phyloP scores from a whole-genome alignment of 2,888 invertebrate genomes.

The Stramonita haemastoma region DNA sequence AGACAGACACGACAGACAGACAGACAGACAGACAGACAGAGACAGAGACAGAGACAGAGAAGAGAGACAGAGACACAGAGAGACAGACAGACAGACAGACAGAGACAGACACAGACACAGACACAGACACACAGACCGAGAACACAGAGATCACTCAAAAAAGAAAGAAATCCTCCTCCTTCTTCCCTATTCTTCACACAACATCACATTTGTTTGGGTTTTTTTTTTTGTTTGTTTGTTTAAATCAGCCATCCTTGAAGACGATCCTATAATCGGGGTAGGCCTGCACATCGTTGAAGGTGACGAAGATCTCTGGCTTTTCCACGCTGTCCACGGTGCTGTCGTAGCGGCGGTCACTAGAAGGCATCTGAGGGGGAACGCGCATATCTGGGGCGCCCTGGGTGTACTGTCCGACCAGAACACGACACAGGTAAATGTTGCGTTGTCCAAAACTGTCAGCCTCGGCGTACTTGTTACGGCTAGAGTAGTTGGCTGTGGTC shows the following conservation, averaged over 20 bases:
- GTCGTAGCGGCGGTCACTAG: not conserved
- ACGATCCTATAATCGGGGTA: slow-evolving; percentile 34
- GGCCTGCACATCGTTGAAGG: slow-evolving; percentile 36
- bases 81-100: not conserved
- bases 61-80: not conserved
- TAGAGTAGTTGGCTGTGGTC: slow-evolving; percentile 9
- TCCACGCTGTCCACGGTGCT: slow-evolving; percentile 22
- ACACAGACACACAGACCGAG: not conserved
- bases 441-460: not conserved
- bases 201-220: not conserved
- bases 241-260: slow-evolving; percentile 23
- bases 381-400: slow-evolving; percentile 17
- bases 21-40: too few species aligned
- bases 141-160: not conserved
- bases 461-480: slow-evolving; percentile 30
- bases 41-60: too few species aligned
- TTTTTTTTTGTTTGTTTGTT: not conserved
- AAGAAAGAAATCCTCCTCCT: not conserved
- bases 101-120: not conserved
- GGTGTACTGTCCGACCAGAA: slow-evolving; percentile 17
- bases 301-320: slow-evolving; percentile 14
- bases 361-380: not conserved
- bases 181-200: not conserved
- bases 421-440: slow-evolving; percentile 29
- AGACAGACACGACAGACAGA: too few species aligned